Evolutionary conservation across 2,113 vertebrate genomes (phyloP), one percentile per base, ranked within the genome.

Genomic region (Microcebus tavaratra): DNA sequence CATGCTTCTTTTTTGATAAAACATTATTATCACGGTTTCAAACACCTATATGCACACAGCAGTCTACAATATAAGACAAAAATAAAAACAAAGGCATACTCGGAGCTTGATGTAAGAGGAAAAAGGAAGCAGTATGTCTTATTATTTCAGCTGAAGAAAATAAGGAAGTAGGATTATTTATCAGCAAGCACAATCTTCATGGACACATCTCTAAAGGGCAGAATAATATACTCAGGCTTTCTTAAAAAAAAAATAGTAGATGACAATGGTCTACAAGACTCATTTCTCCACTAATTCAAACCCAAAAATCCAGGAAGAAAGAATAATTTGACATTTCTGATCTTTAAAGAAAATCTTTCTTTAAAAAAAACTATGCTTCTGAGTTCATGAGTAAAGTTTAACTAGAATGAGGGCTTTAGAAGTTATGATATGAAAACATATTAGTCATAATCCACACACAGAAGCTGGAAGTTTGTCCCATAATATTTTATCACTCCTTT

Each of bases 121-220:
- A 97, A 94, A 96, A 90, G 78, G 82, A 89, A 96, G 23, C 63
- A 36, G 67, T 88, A 68, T 53, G 70, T 39, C 76, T 53, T 88
- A 92, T 92, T 92, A 90, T 85, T 92, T 97, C 81, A 85, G 50
- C 91, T 70, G 29, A 96, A 72, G 81, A 88, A 96, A 96, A 94
- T 50, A 90, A 81, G 76, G 86, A 96, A 90, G 63, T 82, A 91
- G 53, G 14, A 96, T 91, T 61, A 96, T 57, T 94, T 90, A 89
- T 94, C 75, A 94, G 42, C 68, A 97, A 95, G 42, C 25, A 36
- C 25, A 91, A 83, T 92, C 55, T 81, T 90, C 63, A 88, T 53
- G 88, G 67, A 86, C 53, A 89, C 36, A 53, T 89, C 57, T 78
- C 80, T 86, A 87, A 88, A 82, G 25, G n/a, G 31, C 57, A 94